These are phyloP conservation scores for Labroides dimidiatus DNA, from an alignment of 2,797 vertebrate species.

Conservation along the genomic window DNA sequence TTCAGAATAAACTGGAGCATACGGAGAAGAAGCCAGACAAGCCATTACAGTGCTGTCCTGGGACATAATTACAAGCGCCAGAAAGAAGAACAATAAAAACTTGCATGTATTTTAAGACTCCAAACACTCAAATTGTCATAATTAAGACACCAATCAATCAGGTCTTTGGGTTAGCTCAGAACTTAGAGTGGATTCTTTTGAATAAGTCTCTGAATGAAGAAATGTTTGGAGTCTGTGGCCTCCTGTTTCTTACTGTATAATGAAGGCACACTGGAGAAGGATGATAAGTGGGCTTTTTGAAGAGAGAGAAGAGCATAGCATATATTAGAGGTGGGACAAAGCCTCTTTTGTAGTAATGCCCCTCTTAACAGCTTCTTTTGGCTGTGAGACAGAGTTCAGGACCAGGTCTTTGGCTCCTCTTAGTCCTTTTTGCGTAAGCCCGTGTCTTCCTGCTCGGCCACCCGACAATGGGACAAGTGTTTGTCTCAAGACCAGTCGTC, in stretches of 20 bases:
- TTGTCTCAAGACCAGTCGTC: conserved; percentile 73
- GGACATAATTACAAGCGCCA: conserved; percentile 59
- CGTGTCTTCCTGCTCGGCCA: conserved; percentile 73
- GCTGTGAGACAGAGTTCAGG: conserved; percentile 76
- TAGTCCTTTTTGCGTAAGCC: conserved; percentile 77
- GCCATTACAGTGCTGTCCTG: conserved; percentile 37
- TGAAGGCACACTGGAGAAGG: conserved; percentile 32
- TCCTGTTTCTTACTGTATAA: conserved; percentile 38
- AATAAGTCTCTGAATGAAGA: conserved; percentile 28
- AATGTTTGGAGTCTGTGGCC: conserved; percentile 27
- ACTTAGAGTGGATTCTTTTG: conserved; percentile 14
- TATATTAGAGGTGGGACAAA: conserved; percentile 77
- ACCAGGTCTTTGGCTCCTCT: conserved; percentile 71
- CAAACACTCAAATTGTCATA: conserved; percentile 40
- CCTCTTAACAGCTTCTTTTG: conserved; percentile 71
- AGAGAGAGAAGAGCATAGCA: conserved; percentile 54
- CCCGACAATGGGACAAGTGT: conserved; percentile 83
- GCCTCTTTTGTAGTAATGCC: conserved; percentile 76
- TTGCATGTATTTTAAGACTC: conserved; percentile 36
- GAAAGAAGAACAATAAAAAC: conserved; percentile 43
- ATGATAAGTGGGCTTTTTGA: conserved; percentile 58
- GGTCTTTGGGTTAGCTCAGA: conserved; percentile 17
- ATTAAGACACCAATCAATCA: conserved; percentile 40
- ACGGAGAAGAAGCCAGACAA: conserved; percentile 21
- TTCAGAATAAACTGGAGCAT: conserved; percentile 72